Base-by-base conservation (phyloP, 2,113 vertebrate genomes). In the Clarias macrocephalus region DNA sequence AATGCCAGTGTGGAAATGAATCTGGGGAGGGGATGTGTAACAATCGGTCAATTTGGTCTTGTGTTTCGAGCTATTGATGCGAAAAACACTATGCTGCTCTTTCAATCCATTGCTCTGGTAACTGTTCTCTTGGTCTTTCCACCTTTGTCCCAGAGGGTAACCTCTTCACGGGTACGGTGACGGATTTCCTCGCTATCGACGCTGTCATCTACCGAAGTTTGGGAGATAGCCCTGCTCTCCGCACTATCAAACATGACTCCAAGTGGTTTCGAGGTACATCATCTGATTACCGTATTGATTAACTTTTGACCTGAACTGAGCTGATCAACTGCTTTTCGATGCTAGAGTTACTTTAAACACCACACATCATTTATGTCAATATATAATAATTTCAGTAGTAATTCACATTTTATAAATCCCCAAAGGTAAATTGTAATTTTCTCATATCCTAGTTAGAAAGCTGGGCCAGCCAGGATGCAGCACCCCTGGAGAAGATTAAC, bases 141-240 rank as follows among this genome's bases (percentile, higher is more conserved):
- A 62, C 66, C 80, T 7, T 66, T 88, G 48, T 80, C 84, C 83
- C 93, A 99, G 98, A 97, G 81, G 97, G 97, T 76, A 99, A 96
- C 94, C 96, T 99, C 54, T 99, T 99, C 94, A 99, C 98, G 0
- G 98, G 97, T 85, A 99, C 98, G 0, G 98, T 99, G 83, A 99
- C 98, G 0, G 98, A 99, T 94, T 99, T 99, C 93, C 93, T 99
- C 80, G 98, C 98, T 92, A 99, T 99, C 3, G 98, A 99, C 0
- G 97, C 98, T 0, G 98, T 99, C 91, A 98, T 99, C 93, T 99
- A 99, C 94, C 97, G 98, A 62, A 99, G 98, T 92, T 96, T 99
- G 0, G 96, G 98, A 54, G 95, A 97, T 92, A 96, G 95, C 92
- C 97, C 96, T 0, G 96, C 98, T 59, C 96, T 99, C 63, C 97